Percentiles rank a stretch among this genome's conserved stretches.
Conservation (phyloP, 2,113 vertebrate species). For the Thalassarche chlororhynchos region DNA sequence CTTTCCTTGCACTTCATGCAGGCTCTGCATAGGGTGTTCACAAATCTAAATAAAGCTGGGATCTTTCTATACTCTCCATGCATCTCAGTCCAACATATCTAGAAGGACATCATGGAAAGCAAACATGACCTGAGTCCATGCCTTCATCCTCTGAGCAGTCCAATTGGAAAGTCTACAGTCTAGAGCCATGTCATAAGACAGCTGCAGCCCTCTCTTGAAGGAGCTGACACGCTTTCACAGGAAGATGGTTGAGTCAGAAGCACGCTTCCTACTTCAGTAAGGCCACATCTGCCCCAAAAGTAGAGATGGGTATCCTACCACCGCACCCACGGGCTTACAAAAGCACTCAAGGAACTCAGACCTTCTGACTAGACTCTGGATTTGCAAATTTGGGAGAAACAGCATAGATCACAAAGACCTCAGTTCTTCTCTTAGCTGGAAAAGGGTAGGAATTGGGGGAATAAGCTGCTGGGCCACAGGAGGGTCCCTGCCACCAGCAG, state of each 20-base stretch:
- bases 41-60: accelerated
- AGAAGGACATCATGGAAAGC: background rate
- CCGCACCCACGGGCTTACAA: background rate
- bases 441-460: background rate
- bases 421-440: background rate
- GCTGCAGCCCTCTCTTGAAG: background rate
- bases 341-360: background rate
- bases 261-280: background rate
- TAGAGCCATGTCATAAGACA: background rate
- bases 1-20: accelerated
- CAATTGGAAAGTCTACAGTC: background rate
- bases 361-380: background rate
- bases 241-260: background rate
- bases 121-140: background rate
- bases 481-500: background rate
- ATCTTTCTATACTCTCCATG: too few relatives aligned
- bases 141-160: background rate
- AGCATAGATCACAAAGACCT: background rate
- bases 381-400: background rate
- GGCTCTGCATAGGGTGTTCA: background rate
- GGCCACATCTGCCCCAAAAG: background rate
- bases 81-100: background rate
- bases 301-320: background rate
- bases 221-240: background rate
- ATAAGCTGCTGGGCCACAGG: background rate